Base-by-base conservation (phyloP, 2,888 invertebrate species). In the Pollenia labialis region DNA sequence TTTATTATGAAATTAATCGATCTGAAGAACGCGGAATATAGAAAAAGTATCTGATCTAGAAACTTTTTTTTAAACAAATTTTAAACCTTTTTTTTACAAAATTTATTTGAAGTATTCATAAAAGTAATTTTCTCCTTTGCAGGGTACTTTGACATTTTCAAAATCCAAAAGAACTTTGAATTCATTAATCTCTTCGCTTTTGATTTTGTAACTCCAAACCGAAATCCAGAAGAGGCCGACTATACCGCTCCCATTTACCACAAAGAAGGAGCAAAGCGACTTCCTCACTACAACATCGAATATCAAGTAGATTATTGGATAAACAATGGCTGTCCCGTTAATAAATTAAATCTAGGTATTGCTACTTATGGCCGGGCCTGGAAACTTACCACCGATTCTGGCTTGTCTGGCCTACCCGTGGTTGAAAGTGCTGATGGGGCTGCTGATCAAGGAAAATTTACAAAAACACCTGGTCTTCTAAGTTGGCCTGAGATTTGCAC, bases 401-500 rank as follows among this genome's bases (percentile, higher is more conserved):
- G 96, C 56, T 94, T 96, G 42, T 95, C 96, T 16, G 97, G 97
- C 2, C 95, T 96, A 0, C 97, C 97, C 2, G 97, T 97, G 0
- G 91, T 96, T 2, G 94, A 95, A 44, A 91, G 91, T 0, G 94
- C 96, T 3, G 95, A 96, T 60, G 97, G 96, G 0, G 94, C 96
- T 3, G 97, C 96, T 0, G 95, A 95, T 85, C 95, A 91, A 92
- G 97, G 97, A 40, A 95, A 95, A 0, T 96, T 96, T 92, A 96
- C 96, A 1, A 95, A 95, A 89, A 94, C 92, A 7, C 95, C 95
- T 4, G 97, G 97, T 32, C 83, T 97, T 4, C 93, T 97, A 64
- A 96, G 97, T 88, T 97, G 97, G 93, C 95, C 96, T 0, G 97
- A 97, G 93, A 95, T 97, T 0, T 97, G 97, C 91, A 94, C 95